A percentile compares a stretch with the other conserved stretches of the same genome.
Evolutionary conservation across 2,113 vertebrate genomes (phyloP).

Genomic region (Sinocyclocheilus anshuiensis): DNA sequence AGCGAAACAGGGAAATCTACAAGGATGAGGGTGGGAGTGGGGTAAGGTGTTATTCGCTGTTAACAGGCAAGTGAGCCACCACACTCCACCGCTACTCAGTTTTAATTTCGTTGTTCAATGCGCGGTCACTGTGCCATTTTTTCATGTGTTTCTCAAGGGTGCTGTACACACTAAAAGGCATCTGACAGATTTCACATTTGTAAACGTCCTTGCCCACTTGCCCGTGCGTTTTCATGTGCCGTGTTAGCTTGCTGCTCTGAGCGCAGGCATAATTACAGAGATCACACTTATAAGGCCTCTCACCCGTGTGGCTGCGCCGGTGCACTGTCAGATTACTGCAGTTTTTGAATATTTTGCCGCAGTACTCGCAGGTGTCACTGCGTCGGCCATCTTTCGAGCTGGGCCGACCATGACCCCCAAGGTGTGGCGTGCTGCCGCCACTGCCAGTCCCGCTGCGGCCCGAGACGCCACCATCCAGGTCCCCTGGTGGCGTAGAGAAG

Average conservation of each 20-base stretch:
- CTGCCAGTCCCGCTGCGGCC: conserved; percentile 97
- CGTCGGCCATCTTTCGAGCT: conserved; percentile 97
- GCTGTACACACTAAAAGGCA: conserved; percentile 99
- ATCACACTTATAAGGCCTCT: conserved; percentile 99
- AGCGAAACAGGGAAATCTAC: conserved; percentile 88
- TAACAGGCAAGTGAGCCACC: conserved; percentile 64
- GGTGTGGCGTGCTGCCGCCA: conserved; percentile 97
- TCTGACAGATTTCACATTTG: conserved; percentile 99
- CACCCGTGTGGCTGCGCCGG: conserved; percentile 99
- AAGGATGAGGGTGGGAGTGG: conserved; percentile 72
- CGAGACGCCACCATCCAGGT: conserved; percentile 95
- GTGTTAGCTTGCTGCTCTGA: conserved; percentile 99
- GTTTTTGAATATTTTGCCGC: conserved; percentile 99
- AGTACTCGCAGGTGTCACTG: conserved; percentile 99
- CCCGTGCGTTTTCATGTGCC: conserved; percentile 99
- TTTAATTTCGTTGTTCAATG: conserved; percentile 99
- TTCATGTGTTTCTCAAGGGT: conserved; percentile 99
- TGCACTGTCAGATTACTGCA: conserved; percentile 99
- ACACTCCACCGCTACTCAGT: conserved; percentile 92
- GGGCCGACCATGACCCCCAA: conserved; percentile 93
- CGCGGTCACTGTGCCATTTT: conserved; percentile 99
- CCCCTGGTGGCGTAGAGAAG: conserved; percentile 97
- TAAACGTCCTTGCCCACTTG: conserved; percentile 99
- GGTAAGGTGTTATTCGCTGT: conserved; percentile 57
- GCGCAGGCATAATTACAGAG: conserved; percentile 99